phyloP scores from a whole-genome alignment of 2,888 invertebrate genomes.

The Limnephilus lunatus region DNA sequence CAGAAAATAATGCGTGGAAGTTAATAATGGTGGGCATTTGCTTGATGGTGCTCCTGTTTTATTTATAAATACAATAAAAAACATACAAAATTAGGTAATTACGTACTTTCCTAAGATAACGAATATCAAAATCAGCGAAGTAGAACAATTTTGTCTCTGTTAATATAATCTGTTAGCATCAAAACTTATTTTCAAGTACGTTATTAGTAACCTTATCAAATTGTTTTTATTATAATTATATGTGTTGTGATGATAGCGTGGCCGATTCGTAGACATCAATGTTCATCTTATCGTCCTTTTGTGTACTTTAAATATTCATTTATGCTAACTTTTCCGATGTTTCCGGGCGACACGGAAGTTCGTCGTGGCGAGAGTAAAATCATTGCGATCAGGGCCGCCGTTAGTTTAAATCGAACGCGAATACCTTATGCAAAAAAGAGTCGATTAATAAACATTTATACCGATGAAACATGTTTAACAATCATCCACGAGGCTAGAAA shows the following conservation, averaged over 20 bases:
- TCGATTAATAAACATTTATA: no score
- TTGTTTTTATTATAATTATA: neutral
- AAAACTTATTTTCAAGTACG: neutral
- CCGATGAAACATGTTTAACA: neutral
- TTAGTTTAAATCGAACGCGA: neutral
- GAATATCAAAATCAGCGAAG: neutral
- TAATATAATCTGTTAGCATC: neutral
- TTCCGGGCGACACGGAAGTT: constrained; percentile 31
- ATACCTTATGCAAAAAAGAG: neutral
- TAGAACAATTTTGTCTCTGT: neutral
- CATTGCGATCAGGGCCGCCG: neutral
- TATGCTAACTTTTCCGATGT: constrained; percentile 19
- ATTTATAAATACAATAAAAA: neutral
- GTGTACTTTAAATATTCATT: constrained; percentile 36
- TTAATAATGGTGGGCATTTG: neutral
- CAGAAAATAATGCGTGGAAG: neutral
- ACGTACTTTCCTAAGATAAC: neutral
- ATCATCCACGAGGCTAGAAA: neutral
- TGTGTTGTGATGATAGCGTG: neutral
- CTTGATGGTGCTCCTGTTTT: neutral
- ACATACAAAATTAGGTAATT: neutral
- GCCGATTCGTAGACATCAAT: neutral
- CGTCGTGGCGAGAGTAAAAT: neutral
- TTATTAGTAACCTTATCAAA: neutral
- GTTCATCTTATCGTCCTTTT: constrained; percentile 11